phyloP scores from a whole-genome alignment of 2,113 vertebrate genomes.

The Ageneiosus marmoratus region DNA sequence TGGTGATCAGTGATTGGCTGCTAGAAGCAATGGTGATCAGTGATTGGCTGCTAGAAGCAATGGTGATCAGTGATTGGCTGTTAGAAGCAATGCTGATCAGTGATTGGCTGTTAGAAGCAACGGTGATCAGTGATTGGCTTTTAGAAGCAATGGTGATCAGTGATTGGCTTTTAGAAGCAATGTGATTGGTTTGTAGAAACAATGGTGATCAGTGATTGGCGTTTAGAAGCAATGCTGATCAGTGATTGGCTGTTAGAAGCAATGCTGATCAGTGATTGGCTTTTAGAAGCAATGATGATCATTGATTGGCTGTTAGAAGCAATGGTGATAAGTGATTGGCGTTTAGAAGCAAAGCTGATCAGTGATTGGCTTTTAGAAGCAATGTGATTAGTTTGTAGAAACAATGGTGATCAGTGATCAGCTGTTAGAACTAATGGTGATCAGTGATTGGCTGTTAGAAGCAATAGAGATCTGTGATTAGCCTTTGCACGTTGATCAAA shows the following conservation, averaged over 20 bases:
- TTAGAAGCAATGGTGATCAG: background rate
- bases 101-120: background rate
- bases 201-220: background rate
- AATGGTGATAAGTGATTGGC: background rate
- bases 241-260: background rate
- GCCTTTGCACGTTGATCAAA: too few relatives aligned
- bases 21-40: background rate
- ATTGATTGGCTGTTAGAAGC: background rate
- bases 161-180: background rate
- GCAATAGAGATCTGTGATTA: background rate
- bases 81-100: background rate
- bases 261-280: background rate
- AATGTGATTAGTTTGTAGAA: background rate
- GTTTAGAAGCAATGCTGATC: background rate
- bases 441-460: background rate
- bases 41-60: background rate
- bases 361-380: too few relatives aligned
- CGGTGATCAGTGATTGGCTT: background rate
- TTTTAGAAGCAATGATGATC: background rate
- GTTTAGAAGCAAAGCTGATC: background rate
- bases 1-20: too few relatives aligned
- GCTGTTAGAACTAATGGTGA: background rate
- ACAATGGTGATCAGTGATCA: background rate
- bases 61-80: background rate
- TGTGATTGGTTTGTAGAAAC: background rate